Base-by-base conservation (phyloP, 2,797 vertebrate species). In the Prunella strophiata region DNA sequence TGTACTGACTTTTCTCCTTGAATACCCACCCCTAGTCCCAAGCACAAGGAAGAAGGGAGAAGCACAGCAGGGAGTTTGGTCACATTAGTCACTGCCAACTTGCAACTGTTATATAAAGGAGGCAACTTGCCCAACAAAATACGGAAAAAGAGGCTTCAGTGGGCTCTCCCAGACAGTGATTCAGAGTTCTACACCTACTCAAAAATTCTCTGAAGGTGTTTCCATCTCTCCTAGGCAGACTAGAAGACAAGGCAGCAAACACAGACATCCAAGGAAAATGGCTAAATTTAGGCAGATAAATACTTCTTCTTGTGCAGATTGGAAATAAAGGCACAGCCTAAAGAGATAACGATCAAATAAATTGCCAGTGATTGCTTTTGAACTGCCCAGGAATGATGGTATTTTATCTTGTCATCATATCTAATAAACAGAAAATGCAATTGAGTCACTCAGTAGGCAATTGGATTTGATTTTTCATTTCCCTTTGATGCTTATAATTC, bases 181-280 rank as follows among this genome's bases (percentile, higher is more conserved):
- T 96, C 96, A 94, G 83, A 86, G 58, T 78, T 90, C 73, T 86
- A 85, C 85, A 90, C 91, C 94, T 52, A 93, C 95, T 91, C 91
- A 86, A 78, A 94, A 94, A 77, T 62, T 40, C 65, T 86, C 83
- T 55, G 77, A 66, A 95, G 61, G 62, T 94, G 73, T 78, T 96
- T 83, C 62, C 54, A 72, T 58, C 43, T 93, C 72, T 90, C 58
- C 66, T 27, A 91, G 42, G 65, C 57, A 91, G 65, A 85, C 42
- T 34, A 72, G 73, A 68, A 94, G 76, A 86, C 73, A 90, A 89
- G 68, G 43, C 76, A 32, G 70, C 58, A 93, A 93, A 94, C 58
- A 83, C 12, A 96, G 85, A 88, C 88, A 88, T 59, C 79, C 66
- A 66, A 78, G 79, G 23, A 84, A 89, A 89, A 75, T 45, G 21